A percentile compares a stretch with the other conserved stretches of the same genome.
Evolutionary conservation across 2,888 invertebrate species (phyloP).

Genomic region (Willowsia nigromaculata): DNA sequence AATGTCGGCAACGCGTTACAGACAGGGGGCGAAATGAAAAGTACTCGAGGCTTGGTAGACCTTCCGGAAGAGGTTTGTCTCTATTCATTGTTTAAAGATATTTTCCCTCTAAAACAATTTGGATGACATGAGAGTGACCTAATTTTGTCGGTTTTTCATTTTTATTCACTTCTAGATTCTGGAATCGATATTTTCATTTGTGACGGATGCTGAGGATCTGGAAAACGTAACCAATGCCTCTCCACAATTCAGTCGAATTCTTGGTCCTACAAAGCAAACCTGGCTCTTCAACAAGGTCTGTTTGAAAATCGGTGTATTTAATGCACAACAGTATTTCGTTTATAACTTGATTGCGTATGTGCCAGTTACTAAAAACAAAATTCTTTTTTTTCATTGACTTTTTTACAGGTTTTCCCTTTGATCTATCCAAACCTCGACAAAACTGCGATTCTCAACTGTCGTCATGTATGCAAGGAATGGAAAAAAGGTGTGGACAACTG

Average conservation of each 20-base stretch:
- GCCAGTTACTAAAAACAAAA: too few species aligned
- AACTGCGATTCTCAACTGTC: background rate
- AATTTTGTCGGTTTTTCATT: background rate
- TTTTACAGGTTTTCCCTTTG: background rate
- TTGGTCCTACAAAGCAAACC: background rate
- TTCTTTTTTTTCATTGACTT: too few species aligned
- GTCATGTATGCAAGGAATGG: background rate
- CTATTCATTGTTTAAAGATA: background rate
- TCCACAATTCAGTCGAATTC: background rate
- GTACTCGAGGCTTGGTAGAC: background rate
- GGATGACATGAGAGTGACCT: background rate
- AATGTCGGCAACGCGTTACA: too few species aligned
- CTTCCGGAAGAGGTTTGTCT: background rate
- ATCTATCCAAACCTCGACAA: background rate
- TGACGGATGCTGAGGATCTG: background rate
- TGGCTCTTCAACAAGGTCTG: background rate
- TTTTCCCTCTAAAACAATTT: background rate
- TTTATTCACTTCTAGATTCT: background rate
- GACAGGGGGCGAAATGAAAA: background rate
- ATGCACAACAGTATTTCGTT: background rate
- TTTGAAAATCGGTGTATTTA: too few species aligned
- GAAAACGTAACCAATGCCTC: background rate
- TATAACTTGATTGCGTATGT: too few species aligned
- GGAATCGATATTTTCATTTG: background rate
- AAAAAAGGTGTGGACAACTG: background rate